Conservation (phyloP, 2,888 invertebrate genomes). For the Glaucopsyche alexis region DNA sequence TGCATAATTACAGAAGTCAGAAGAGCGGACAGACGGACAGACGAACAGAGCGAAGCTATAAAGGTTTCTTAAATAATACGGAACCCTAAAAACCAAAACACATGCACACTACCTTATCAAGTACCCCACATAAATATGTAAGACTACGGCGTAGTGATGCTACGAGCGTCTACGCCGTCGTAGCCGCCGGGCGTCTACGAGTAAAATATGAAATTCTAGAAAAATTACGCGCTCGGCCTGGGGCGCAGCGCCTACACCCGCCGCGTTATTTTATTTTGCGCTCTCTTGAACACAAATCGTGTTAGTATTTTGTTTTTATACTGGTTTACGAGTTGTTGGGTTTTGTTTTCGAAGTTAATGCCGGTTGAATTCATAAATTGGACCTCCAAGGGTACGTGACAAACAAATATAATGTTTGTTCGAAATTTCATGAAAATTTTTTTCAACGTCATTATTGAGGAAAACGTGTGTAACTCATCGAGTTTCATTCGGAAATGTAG, state of each 20-base stretch:
- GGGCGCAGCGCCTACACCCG: slow-evolving; percentile 65
- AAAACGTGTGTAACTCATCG: not conserved
- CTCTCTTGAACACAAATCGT: slow-evolving; percentile 70
- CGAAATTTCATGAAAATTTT: slow-evolving; percentile 18
- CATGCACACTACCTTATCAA: slow-evolving; percentile 31
- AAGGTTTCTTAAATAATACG: no score
- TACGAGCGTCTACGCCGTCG: slow-evolving; percentile 59
- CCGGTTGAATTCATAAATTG: slow-evolving; percentile 41
- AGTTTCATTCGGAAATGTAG: not conserved
- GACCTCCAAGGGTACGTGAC: slow-evolving; percentile 38
- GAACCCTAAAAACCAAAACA: slow-evolving; percentile 24
- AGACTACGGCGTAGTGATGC: slow-evolving; percentile 55
- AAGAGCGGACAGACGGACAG: no score
- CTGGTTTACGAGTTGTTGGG: slow-evolving; percentile 58
- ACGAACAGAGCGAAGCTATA: no score
- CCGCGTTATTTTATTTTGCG: slow-evolving; percentile 76
- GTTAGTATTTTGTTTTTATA: slow-evolving; percentile 55
- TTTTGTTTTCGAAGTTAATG: slow-evolving; percentile 44
- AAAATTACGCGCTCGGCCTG: slow-evolving; percentile 67
- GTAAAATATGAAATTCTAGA: slow-evolving; percentile 73
- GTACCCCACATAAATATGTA: slow-evolving; percentile 36
- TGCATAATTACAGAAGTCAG: no score
- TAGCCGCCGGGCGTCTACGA: slow-evolving; percentile 65
- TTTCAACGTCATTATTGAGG: slow-evolving; percentile 8
- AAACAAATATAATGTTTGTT: slow-evolving; percentile 26